Evolutionary conservation across 2,797 vertebrate genomes (phyloP).

Genomic region (Anabacerthia variegaticeps): DNA sequence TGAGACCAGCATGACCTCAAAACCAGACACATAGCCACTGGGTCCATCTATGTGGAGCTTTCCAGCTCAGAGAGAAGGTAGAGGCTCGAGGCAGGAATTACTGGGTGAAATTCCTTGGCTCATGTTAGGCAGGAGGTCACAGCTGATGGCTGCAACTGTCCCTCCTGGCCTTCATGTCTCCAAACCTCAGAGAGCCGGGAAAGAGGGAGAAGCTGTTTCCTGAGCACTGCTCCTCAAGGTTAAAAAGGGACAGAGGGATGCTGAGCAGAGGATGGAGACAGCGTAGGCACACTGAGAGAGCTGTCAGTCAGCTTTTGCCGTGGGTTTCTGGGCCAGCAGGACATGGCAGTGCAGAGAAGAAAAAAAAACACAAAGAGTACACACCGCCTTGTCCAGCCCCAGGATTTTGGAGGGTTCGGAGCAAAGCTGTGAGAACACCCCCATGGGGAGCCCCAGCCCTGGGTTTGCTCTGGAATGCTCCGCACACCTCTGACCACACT

Average conservation of each 20-base stretch:
- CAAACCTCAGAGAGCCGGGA: rapidly evolving
- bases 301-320: not conserved
- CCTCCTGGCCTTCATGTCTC: not conserved
- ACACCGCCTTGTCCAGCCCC: not conserved
- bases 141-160: not conserved
- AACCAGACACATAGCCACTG: not conserved
- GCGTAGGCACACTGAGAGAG: not conserved
- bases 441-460: rapidly evolving
- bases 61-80: not conserved
- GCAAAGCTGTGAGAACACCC: not conserved
- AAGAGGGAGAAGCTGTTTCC: not conserved
- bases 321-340: not conserved
- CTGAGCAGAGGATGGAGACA: not conserved
- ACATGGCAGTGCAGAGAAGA: not conserved
- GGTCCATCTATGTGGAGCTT: not conserved
- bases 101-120: not conserved
- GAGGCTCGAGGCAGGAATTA: not conserved
- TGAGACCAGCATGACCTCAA: not conserved
- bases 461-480: not conserved
- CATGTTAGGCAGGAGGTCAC: not conserved
- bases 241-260: not conserved
- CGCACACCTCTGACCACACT: not conserved
- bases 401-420: not conserved
- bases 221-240: not conserved
- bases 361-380: not conserved